Conservation (phyloP, 1,140 invertebrate genomes). For the Tetramorium parvispinum region DNA sequence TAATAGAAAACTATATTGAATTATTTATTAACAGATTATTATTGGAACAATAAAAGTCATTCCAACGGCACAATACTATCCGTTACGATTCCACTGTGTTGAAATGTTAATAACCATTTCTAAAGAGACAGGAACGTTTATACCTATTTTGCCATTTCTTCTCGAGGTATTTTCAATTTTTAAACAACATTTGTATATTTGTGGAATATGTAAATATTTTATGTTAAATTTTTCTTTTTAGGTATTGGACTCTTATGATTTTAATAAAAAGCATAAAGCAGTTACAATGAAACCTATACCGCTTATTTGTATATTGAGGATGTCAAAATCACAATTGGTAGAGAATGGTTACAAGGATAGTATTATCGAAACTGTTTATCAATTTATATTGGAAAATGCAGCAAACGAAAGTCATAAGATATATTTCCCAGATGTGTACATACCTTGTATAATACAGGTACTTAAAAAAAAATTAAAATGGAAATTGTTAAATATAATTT, state of each 20-base stretch:
- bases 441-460: conserved; percentile 90
- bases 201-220: background rate
- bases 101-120: conserved; percentile 94
- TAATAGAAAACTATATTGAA: conserved; percentile 84
- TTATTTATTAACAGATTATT: conserved; percentile 85
- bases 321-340: conserved; percentile 93
- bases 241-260: conserved; percentile 88
- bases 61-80: conserved; percentile 96
- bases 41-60: conserved; percentile 94
- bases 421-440: conserved; percentile 95
- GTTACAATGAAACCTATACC: conserved; percentile 95
- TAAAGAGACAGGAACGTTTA: conserved; percentile 92
- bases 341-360: conserved; percentile 96
- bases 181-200: background rate
- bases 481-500: conserved; percentile 11
- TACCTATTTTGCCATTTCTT: conserved; percentile 96
- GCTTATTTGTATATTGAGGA: conserved; percentile 91
- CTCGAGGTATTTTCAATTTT: conserved; percentile 89
- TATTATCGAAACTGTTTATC: conserved; percentile 92
- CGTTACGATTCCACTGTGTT: conserved; percentile 96
- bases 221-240: conserved; percentile 10
- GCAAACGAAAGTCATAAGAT: conserved; percentile 90
- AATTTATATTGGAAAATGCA: conserved; percentile 91
- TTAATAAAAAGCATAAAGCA: conserved; percentile 93
- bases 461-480: conserved; percentile 17